Evolutionary conservation across 2,888 invertebrate genomes (phyloP).

Genomic region (Eudiplozoon nipponicum): DNA sequence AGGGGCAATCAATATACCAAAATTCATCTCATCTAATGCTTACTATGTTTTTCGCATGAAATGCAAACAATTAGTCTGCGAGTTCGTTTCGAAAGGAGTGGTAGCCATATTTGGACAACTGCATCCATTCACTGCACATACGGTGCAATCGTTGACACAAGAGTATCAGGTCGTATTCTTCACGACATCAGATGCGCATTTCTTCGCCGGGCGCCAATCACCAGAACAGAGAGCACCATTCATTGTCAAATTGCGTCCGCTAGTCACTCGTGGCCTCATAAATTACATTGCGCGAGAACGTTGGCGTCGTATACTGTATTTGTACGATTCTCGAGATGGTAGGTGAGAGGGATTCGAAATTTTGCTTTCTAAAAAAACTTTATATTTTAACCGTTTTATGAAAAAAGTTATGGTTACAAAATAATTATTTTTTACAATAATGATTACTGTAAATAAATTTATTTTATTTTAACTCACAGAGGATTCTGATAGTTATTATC

Average conservation of each 20-base stretch:
- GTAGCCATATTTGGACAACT: constrained; percentile 16
- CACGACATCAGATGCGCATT: background rate
- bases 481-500: no score
- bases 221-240: background rate
- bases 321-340: constrained; percentile 15
- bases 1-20: no score
- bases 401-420: no score
- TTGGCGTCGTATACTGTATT: constrained; percentile 14
- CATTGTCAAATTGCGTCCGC: constrained; percentile 14
- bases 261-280: constrained; percentile 11
- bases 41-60: no score
- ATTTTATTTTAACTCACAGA: no score
- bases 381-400: no score
- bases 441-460: no score
- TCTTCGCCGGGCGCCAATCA: background rate
- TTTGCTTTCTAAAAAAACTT: no score
- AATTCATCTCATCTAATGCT: no score
- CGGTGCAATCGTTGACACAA: constrained; percentile 16
- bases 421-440: no score
- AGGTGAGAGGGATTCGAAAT: no score
- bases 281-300: constrained; percentile 10
- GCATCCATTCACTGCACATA: constrained; percentile 10
- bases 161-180: background rate
- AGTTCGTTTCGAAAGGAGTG: constrained; percentile 6
- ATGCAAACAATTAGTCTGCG: constrained; percentile 15